Evolutionary conservation across 1,140 invertebrate genomes (phyloP).

Genomic region (Anadara kagoshimensis): DNA sequence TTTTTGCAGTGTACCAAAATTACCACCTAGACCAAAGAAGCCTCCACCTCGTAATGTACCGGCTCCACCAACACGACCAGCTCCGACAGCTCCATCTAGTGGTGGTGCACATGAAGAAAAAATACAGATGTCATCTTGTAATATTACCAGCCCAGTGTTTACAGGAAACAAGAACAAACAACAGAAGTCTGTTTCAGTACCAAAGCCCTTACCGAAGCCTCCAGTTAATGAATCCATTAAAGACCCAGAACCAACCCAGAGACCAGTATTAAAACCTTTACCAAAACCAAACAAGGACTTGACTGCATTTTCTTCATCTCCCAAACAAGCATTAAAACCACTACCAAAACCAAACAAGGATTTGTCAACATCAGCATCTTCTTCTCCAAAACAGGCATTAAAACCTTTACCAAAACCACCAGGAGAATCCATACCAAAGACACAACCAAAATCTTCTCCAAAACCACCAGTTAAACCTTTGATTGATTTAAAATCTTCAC

Average conservation of each 20-base stretch:
- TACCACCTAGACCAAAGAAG: conserved; percentile 14
- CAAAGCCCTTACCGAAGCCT: no score
- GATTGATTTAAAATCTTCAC: background rate
- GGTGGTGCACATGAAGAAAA: background rate
- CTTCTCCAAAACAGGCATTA: background rate
- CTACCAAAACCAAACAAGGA: no score
- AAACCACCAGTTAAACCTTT: conserved; percentile 14
- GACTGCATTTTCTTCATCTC: background rate
- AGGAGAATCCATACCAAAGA: background rate
- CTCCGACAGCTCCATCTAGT: background rate
- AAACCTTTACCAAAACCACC: background rate
- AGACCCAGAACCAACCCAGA: no score
- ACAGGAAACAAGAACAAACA: conserved; percentile 10
- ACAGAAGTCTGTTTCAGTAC: conserved; percentile 2
- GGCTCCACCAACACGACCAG: background rate
- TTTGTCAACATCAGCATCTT: no score
- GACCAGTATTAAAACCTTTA: no score
- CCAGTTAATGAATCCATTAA: no score
- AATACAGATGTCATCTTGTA: conserved; percentile 9
- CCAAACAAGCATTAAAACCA: background rate
- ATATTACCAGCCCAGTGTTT: conserved; percentile 29
- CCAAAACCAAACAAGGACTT: no score
- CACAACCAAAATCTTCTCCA: conserved; percentile 22
- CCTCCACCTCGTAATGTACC: conserved; percentile 7
- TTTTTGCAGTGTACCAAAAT: conserved; percentile 33